These are phyloP conservation scores for Caenorhabditis plicata DNA, from an alignment of 2,888 invertebrate species.

Conservation along the genomic window DNA sequence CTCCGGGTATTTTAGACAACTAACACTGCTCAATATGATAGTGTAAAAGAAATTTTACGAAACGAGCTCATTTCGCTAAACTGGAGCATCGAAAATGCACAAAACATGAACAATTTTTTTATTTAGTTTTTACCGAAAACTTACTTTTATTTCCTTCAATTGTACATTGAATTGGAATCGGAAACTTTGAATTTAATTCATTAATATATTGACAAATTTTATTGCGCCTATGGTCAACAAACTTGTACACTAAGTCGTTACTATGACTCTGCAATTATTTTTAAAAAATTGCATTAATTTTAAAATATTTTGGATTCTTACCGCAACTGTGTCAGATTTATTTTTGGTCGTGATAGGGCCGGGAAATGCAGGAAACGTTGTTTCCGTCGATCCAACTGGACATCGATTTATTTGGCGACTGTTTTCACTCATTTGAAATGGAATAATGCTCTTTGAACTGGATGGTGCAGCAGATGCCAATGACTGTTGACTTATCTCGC, in stretches of 20 bases:
- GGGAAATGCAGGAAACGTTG: conserved; percentile 39
- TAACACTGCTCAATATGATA: too few species aligned
- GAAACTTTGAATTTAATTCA: conserved; percentile 80
- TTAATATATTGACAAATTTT: conserved; percentile 90
- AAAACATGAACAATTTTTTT: background rate
- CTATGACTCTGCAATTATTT: conserved; percentile 31
- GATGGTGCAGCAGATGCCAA: conserved; percentile 28
- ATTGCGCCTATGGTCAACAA: conserved; percentile 89
- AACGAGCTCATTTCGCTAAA: too few species aligned
- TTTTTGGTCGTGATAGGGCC: conserved; percentile 43
- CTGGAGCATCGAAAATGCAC: too few species aligned
- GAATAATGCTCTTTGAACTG: conserved; percentile 13
- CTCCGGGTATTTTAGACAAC: too few species aligned
- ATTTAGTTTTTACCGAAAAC: background rate
- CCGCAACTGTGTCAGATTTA: conserved; percentile 15
- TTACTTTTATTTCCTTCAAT: conserved; percentile 75
- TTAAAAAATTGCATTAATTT: background rate
- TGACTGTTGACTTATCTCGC: too few species aligned
- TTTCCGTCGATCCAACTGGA: conserved; percentile 39
- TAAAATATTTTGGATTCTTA: background rate
- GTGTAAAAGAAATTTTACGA: too few species aligned
- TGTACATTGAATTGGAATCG: conserved; percentile 87
- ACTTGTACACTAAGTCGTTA: conserved; percentile 78
- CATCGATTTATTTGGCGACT: conserved; percentile 17
- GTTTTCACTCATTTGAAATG: conserved; percentile 5